phyloP scores from a whole-genome alignment of 1,140 invertebrate genomes.

The Drosophila fuyamai region DNA sequence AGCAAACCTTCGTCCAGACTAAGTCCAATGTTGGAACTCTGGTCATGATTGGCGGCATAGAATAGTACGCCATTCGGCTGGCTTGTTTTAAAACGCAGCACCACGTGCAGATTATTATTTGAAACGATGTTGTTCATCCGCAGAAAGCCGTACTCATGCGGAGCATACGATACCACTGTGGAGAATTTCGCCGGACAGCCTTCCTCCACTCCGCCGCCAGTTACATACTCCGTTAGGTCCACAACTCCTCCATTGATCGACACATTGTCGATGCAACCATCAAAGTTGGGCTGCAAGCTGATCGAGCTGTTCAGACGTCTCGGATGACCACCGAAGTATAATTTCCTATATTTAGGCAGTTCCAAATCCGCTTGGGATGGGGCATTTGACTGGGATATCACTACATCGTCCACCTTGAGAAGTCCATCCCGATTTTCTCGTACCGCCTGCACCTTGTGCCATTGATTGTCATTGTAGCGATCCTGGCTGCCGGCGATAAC shows the following conservation, averaged over 20 bases:
- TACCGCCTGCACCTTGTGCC: constrained; percentile 91
- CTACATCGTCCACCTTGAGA: constrained; percentile 89
- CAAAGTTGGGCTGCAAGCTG: constrained; percentile 92
- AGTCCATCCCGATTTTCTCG: constrained; percentile 88
- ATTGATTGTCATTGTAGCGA: constrained; percentile 92
- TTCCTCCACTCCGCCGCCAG: constrained; percentile 91
- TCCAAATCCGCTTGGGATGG: constrained; percentile 75
- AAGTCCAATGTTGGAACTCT: constrained; percentile 88
- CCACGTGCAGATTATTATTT: constrained; percentile 89
- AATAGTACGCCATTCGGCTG: constrained; percentile 91
- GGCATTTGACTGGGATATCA: constrained; percentile 83
- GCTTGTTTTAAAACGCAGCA: constrained; percentile 95
- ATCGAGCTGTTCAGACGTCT: constrained; percentile 88
- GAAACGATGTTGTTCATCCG: constrained; percentile 87
- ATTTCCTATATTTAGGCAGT: constrained; percentile 87
- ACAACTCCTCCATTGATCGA: constrained; percentile 90
- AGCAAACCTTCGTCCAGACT: constrained; percentile 89
- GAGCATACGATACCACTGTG: constrained; percentile 78
- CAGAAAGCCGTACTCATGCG: constrained; percentile 88
- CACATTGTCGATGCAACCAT: constrained; percentile 96
- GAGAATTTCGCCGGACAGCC: constrained; percentile 91
- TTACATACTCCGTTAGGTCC: constrained; percentile 91
- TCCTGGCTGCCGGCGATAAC: constrained; percentile 86
- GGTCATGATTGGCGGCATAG: constrained; percentile 89
- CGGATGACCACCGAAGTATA: constrained; percentile 96